Percentiles rank a stretch among this genome's conserved stretches.
phyloP scores from a whole-genome alignment of 53 echinoderm and acorn worm genomes.

The Paracentrotus lividus region DNA sequence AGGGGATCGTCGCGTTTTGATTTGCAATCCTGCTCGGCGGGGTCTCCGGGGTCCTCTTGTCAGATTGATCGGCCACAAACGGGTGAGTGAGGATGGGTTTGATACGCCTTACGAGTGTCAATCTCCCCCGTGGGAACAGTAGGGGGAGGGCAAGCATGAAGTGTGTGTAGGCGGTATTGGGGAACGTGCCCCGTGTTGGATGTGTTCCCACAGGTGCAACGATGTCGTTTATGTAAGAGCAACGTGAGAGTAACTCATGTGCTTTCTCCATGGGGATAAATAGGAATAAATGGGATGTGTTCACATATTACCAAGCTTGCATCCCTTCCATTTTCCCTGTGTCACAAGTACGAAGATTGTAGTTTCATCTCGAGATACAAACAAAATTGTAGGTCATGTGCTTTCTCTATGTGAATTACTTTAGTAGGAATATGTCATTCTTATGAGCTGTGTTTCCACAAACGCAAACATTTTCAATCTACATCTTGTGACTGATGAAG shows the following conservation, averaged over 20 bases:
- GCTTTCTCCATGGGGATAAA: background rate
- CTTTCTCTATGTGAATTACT: background rate
- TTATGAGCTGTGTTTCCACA: too few species aligned
- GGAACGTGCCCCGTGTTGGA: background rate
- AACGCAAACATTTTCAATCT: too few species aligned
- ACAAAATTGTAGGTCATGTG: too few species aligned
- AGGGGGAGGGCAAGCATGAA: background rate
- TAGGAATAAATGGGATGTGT: background rate
- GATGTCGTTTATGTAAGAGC: background rate
- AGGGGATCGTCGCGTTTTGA: slow-evolving; percentile 68
- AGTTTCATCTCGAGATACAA: too few species aligned
- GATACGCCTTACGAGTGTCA: slow-evolving; percentile 67
- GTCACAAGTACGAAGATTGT: too few species aligned
- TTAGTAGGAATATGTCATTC: too few species aligned
- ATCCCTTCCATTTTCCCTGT: too few species aligned
- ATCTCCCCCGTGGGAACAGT: slow-evolving; percentile 51
- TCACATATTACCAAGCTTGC: background rate
- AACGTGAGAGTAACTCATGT: background rate
- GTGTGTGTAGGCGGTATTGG: background rate
- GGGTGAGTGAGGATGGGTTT: slow-evolving; percentile 68
- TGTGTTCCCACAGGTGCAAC: background rate
- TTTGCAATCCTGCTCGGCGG: slow-evolving; percentile 61
- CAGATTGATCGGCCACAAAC: slow-evolving; percentile 60
- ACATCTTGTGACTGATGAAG: too few species aligned
- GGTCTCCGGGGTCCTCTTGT: slow-evolving; percentile 55